phyloP scores from a whole-genome alignment of 2,113 vertebrate genomes.

The Mus pahari region DNA sequence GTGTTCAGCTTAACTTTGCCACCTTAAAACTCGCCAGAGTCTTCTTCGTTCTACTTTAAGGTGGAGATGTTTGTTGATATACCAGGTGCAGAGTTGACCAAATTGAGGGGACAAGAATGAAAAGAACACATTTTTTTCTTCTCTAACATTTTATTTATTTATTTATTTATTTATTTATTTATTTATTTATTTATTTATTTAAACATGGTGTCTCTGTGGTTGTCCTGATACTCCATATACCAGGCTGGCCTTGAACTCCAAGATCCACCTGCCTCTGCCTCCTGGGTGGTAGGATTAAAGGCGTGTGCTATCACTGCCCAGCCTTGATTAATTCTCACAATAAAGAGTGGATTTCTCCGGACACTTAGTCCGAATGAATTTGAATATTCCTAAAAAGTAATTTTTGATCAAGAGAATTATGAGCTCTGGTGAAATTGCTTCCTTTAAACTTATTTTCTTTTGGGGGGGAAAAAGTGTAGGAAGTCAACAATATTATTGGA shows the following conservation, averaged over 20 bases:
- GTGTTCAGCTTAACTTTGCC: constrained; percentile 15
- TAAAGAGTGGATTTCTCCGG: constrained; percentile 3
- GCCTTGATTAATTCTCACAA: not conserved
- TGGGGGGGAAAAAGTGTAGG: not conserved
- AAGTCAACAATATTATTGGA: not conserved
- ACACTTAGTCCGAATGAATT: constrained; percentile 1
- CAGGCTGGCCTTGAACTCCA: not conserved
- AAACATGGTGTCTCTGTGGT: not conserved
- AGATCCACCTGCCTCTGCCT: not conserved
- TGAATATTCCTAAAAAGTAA: constrained; percentile 50
- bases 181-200: not conserved
- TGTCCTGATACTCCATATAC: not conserved
- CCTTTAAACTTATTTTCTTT: not conserved
- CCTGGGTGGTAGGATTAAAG: not conserved
- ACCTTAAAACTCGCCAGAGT: not conserved
- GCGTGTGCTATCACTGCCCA: not conserved
- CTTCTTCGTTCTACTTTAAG: constrained; percentile 32
- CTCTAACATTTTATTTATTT: not conserved
- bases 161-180: not conserved
- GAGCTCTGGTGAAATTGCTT: not conserved
- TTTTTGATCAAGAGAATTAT: constrained; percentile 34
- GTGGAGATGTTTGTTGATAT: constrained; percentile 18
- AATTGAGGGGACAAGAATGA: not conserved
- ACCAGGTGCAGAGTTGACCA: constrained; percentile 47
- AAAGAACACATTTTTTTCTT: not conserved